A percentile compares a stretch with the other conserved stretches of the same genome.
phyloP scores from a whole-genome alignment of 2,888 invertebrate genomes.

The Globia sparganii region DNA sequence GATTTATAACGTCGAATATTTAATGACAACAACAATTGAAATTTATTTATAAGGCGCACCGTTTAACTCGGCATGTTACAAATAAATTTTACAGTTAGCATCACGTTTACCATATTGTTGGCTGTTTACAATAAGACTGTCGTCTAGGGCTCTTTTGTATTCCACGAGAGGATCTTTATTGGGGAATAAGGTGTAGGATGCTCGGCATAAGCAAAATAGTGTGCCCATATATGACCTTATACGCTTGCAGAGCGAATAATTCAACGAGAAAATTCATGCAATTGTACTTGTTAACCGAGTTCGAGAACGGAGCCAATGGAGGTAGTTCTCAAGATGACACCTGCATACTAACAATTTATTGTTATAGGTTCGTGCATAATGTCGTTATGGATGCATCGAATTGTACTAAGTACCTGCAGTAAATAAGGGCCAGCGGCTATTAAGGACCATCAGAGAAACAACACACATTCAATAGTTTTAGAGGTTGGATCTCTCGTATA shows the following conservation, averaged over 20 bases:
- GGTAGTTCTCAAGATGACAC: constrained; percentile 55
- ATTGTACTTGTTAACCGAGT: constrained; percentile 68
- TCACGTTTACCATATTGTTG: constrained; percentile 83
- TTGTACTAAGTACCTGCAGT: too few relatives aligned
- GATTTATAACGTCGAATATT: constrained; percentile 89
- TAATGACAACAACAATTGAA: constrained; percentile 89
- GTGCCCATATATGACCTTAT: constrained; percentile 70
- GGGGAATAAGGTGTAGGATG: constrained; percentile 73
- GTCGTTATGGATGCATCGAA: constrained; percentile 35
- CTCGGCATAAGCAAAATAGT: constrained; percentile 69
- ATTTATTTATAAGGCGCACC: constrained; percentile 87
- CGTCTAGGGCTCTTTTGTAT: constrained; percentile 82
- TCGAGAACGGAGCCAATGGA: constrained; percentile 48
- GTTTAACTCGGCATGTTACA: constrained; percentile 82
- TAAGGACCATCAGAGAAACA: too few relatives aligned
- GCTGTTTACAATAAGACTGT: constrained; percentile 79
- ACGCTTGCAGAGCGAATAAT: constrained; percentile 67
- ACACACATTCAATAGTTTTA: too few relatives aligned
- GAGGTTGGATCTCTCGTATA: too few relatives aligned
- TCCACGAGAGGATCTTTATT: constrained; percentile 77
- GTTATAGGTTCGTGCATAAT: constrained; percentile 37
- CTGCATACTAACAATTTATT: constrained; percentile 55
- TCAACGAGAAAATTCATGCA: constrained; percentile 69
- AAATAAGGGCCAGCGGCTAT: too few relatives aligned
- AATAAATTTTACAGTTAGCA: constrained; percentile 86